Conservation (phyloP, 2,797 vertebrate species). For the Apogon talboti region DNA sequence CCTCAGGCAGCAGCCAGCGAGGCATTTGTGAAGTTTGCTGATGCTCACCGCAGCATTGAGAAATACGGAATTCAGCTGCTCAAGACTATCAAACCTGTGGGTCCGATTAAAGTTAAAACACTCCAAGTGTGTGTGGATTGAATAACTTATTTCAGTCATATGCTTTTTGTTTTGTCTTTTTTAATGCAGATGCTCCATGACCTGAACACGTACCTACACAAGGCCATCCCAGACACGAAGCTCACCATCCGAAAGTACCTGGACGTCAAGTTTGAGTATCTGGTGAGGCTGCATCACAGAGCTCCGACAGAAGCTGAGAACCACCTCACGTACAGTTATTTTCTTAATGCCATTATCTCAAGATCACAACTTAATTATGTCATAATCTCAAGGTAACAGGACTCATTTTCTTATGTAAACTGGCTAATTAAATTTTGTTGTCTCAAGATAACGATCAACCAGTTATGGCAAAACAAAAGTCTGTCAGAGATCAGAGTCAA, state of each 20-base stretch:
- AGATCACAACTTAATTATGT: too few relatives aligned
- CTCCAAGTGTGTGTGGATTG: not conserved
- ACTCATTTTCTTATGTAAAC: too few relatives aligned
- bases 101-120: slow-evolving; percentile 36
- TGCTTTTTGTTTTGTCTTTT: not conserved
- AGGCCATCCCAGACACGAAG: slow-evolving; percentile 98
- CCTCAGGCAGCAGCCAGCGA: slow-evolving; percentile 96
- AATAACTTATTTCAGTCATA: not conserved
- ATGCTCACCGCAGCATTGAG: slow-evolving; percentile 97
- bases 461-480: too few relatives aligned
- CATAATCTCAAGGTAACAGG: too few relatives aligned
- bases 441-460: too few relatives aligned
- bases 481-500: too few relatives aligned
- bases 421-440: too few relatives aligned
- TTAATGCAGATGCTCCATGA: slow-evolving; percentile 94
- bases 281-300: slow-evolving; percentile 82
- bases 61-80: slow-evolving; percentile 96
- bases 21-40: slow-evolving; percentile 97
- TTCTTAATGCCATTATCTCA: too few relatives aligned
- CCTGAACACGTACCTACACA: slow-evolving; percentile 97
- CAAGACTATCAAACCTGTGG: slow-evolving; percentile 97
- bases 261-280: slow-evolving; percentile 98
- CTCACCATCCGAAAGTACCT: slow-evolving; percentile 99
- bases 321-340: too few relatives aligned
- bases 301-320: too few relatives aligned